Base-by-base conservation (phyloP, 2,113 vertebrate species). In the Rhinogobius similis region DNA sequence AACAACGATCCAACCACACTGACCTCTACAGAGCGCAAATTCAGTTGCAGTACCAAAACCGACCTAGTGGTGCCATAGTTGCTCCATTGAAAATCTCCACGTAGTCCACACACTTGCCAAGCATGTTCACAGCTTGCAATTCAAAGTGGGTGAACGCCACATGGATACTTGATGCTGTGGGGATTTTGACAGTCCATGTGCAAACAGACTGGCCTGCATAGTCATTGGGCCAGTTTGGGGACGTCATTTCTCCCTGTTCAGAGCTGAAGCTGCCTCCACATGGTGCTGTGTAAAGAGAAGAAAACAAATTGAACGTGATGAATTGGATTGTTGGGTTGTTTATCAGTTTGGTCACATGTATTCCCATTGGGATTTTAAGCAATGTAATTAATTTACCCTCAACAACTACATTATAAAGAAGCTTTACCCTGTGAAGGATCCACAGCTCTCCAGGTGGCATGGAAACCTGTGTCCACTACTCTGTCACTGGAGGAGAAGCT, bases 401-500 rank as follows among this genome's bases (percentile, higher is more conserved):
- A 20, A 14, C 16, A 46, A 46, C 16, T 46, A 16, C 6, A n/a
- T 50, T 1, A 50, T 9, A 59, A 29, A 29, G 11, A 16, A 32
- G 14, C 27, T 70, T 76, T 69, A 86, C 91, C 87, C 27, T 89
- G 75, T 41, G 26, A 6, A 3, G 89, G 82, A 26, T 92, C 83
- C 62, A 92, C 79, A 27, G 84, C 90, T 82, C 56, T 90, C 92
- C 92, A 93, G 32, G 61, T 75, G 43, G 88, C 91, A 1, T 3
- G 32, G 77, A 94, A 94, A 72, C 93, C 94, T 0, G 79, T 83
- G 82, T 94, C 93, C 76, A 94, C 91, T 46, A 93, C 84, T 43
- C 77, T 91, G 78, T 84, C 76, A 36, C 93, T 93, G 75, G 90
- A 89, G 24, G 87, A 86, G 84, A 94, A 94, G 18, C 23, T 75